phyloP scores from a whole-genome alignment of 2,113 vertebrate genomes.

The Tetrao urogallus region DNA sequence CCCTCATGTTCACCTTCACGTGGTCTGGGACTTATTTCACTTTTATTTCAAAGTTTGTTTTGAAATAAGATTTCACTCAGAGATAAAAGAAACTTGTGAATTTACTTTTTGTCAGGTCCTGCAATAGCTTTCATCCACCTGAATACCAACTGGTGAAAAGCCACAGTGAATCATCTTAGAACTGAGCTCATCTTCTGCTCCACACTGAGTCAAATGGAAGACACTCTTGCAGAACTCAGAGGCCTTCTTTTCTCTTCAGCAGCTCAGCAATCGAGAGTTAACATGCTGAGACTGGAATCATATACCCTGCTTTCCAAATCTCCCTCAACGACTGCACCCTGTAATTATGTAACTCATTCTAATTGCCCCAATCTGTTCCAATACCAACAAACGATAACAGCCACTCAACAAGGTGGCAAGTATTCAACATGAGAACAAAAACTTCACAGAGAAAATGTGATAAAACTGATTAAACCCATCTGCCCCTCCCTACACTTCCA shows the following conservation, averaged over 20 bases:
- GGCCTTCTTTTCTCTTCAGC: neutral
- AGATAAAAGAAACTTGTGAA: neutral
- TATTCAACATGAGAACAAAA: neutral
- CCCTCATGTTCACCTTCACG: neutral
- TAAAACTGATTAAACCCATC: neutral
- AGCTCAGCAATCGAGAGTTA: neutral
- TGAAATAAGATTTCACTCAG: neutral
- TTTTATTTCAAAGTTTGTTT: neutral
- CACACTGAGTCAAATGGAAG: neutral
- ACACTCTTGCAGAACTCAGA: neutral
- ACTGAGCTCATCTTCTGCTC: neutral
- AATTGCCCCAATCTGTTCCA: neutral
- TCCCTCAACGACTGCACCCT: neutral
- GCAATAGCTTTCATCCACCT: neutral
- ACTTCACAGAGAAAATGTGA: neutral
- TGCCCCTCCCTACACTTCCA: neutral
- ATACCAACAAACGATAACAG: neutral
- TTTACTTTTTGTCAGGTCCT: neutral
- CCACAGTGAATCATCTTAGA: neutral
- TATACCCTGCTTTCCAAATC: neutral
- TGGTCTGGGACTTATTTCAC: conserved; percentile 22
- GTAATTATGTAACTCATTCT: neutral
- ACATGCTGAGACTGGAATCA: neutral
- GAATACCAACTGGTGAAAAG: neutral
- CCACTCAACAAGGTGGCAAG: neutral